Evolutionary conservation across 2,113 vertebrate species (phyloP).

Genomic region (Gambusia holbrooki): DNA sequence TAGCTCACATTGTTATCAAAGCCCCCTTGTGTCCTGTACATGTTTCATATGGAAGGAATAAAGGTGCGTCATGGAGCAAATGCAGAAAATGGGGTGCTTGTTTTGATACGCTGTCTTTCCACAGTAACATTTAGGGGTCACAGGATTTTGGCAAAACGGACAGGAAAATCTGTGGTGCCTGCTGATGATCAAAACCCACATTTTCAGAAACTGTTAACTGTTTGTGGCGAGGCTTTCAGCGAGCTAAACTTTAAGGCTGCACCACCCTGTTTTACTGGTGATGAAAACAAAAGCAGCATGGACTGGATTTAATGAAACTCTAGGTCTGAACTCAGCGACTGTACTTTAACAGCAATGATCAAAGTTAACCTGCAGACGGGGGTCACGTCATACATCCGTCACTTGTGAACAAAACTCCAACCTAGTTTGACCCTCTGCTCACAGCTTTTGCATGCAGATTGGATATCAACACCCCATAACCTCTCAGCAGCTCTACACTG

Average conservation of each 20-base stretch:
- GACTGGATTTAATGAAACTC: background rate
- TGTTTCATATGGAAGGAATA: slow-evolving; percentile 70
- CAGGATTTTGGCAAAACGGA: slow-evolving; percentile 54
- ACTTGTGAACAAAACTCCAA: background rate
- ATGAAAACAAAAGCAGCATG: slow-evolving; percentile 12
- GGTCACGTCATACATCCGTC: background rate
- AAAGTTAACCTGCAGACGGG: background rate
- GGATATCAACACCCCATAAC: no score
- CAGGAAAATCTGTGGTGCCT: slow-evolving; percentile 60
- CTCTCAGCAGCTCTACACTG: no score
- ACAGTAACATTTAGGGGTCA: slow-evolving; percentile 59
- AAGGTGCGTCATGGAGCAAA: slow-evolving; percentile 64
- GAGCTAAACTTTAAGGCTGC: slow-evolving; percentile 29
- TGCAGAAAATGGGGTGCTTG: slow-evolving; percentile 49
- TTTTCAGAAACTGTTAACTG: slow-evolving; percentile 48
- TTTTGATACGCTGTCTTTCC: slow-evolving; percentile 68
- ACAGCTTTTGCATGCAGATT: no score
- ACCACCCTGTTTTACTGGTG: background rate
- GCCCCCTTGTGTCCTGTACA: slow-evolving; percentile 35
- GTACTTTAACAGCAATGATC: background rate
- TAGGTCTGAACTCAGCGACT: background rate
- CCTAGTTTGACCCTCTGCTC: no score
- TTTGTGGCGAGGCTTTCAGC: slow-evolving; percentile 45
- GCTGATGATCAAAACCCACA: slow-evolving; percentile 63
- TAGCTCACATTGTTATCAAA: slow-evolving; percentile 33